Percentiles rank a stretch among this genome's conserved stretches.
These are phyloP conservation scores for Bellardia pandia DNA, from an alignment of 2,888 invertebrate species.

Conservation along the genomic window DNA sequence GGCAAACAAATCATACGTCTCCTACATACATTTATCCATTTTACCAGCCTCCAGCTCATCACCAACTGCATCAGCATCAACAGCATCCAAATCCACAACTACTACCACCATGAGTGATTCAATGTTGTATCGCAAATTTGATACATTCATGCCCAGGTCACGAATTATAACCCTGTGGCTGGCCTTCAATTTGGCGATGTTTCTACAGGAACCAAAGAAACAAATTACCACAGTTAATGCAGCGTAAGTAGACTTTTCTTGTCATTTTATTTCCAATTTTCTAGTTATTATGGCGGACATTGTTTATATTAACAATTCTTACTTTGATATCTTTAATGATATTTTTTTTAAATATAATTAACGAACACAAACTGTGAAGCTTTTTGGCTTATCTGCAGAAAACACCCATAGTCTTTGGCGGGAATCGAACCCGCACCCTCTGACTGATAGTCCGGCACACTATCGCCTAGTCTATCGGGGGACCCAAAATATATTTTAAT, in stretches of 20 bases:
- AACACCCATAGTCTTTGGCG: too few relatives aligned
- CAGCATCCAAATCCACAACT: slow-evolving; percentile 3
- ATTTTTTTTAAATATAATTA: too few relatives aligned
- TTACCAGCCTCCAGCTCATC: slow-evolving; percentile 33
- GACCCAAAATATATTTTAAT: too few relatives aligned
- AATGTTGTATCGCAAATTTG: slow-evolving; percentile 80
- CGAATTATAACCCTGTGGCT: slow-evolving; percentile 83
- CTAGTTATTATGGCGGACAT: too few relatives aligned
- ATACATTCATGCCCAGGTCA: slow-evolving; percentile 81
- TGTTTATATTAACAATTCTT: too few relatives aligned
- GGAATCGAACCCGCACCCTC: too few relatives aligned
- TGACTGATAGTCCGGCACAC: too few relatives aligned
- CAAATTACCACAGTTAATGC: slow-evolving; percentile 83
- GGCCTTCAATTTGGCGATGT: slow-evolving; percentile 84
- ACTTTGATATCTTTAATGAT: too few relatives aligned
- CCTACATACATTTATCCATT: not conserved
- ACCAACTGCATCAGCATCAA: not conserved
- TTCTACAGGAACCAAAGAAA: slow-evolving; percentile 83
- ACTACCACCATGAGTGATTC: slow-evolving; percentile 82
- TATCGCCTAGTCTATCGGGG: too few relatives aligned
- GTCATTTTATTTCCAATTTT: not conserved
- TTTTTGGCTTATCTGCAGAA: too few relatives aligned
- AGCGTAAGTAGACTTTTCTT: slow-evolving; percentile 81
- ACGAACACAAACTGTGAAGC: too few relatives aligned
- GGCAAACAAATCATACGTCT: slow-evolving; percentile 43